Conservation (phyloP, 1,140 invertebrate species). For the Drosophila pectinifera region DNA sequence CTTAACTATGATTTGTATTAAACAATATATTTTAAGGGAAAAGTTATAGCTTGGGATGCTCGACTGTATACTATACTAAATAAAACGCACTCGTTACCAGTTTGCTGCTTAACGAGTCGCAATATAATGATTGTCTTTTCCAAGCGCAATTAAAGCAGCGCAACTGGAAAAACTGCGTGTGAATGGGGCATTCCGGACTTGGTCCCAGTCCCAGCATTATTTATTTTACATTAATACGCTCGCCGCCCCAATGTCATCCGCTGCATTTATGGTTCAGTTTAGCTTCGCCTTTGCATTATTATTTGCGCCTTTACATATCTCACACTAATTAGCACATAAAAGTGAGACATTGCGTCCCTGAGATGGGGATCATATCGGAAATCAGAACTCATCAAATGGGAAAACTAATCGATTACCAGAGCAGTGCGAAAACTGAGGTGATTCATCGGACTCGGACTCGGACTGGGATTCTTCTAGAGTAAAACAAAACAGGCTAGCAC, state of each 20-base stretch:
- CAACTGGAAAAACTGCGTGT: slow-evolving; percentile 62
- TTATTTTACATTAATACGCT: slow-evolving; percentile 7
- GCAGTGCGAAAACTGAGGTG: slow-evolving; percentile 22
- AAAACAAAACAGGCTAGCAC: not conserved
- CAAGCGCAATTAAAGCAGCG: slow-evolving; percentile 36
- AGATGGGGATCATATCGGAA: slow-evolving; percentile 13
- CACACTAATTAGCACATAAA: slow-evolving; percentile 58
- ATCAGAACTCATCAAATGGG: slow-evolving; percentile 13
- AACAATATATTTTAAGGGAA: not conserved
- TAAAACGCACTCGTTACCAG: slow-evolving; percentile 47
- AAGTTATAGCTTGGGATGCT: not conserved
- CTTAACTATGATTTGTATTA: not conserved
- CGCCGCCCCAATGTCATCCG: slow-evolving; percentile 62
- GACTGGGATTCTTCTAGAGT: not conserved
- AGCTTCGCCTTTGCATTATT: slow-evolving; percentile 11
- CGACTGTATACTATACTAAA: slow-evolving; percentile 23
- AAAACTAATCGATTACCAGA: slow-evolving; percentile 28
- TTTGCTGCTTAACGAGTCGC: slow-evolving; percentile 32
- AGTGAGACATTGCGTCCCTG: not conserved
- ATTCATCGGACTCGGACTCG: slow-evolving; percentile 6
- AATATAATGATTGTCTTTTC: slow-evolving; percentile 40
- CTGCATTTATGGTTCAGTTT: slow-evolving; percentile 43
- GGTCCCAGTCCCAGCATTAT: slow-evolving; percentile 24
- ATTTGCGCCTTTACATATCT: slow-evolving; percentile 60
- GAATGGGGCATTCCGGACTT: slow-evolving; percentile 46